Base-by-base conservation (phyloP, 1,140 invertebrate genomes). In the Drosophila nigrodunni region DNA sequence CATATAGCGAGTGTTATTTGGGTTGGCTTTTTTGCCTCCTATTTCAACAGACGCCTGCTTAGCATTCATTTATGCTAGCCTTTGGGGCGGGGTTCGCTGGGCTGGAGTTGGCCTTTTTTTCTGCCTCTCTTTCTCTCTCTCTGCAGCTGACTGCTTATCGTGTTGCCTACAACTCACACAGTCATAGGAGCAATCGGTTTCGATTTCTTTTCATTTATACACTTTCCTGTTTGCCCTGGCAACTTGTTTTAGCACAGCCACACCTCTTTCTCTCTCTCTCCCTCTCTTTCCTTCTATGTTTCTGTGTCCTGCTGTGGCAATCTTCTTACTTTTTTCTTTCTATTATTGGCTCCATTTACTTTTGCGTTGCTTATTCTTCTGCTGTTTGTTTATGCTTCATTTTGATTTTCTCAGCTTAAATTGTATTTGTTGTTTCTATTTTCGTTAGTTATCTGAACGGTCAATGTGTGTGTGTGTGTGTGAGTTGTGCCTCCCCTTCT, bases 171-270 rank as follows among this genome's bases (percentile, higher is more conserved):
- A 60, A 21, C 41, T 55, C 39, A 49, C 59, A 62, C 46, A 52
- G 11, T 34, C 10, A 55, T 11, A 46, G 1, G 15, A 47, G 75
- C 69, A 87, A 87, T 82, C 77, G 77, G 82, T 88, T 87, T 87
- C 82, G 82, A 87, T 87, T 88, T 87, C 83, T 87, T 87, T 87
- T 87, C 82, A 87, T 87, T 87, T 88, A 87, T 87, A 87, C 82
- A 80, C 83, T 82, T 88, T 87, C 80, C 82, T 82, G 82, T 74
- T 49, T 44, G 41, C 60, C 49, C 65, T 49, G 65, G 41, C 70
- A 68, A 72, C 69, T 65, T 70, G 68, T 64, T 47, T 64, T 34
- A 41, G 34, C 47, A 11, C 7, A 13, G 37, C 43, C 47, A 9
- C 25, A 54, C 67, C 39, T 54, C 65, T 21, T 30, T 30, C 25